Evolutionary conservation across 92 coral and sea anemone genomes (phyloP), one percentile per base, ranked within the genome.

Genomic region (Phenganax subtilis): DNA sequence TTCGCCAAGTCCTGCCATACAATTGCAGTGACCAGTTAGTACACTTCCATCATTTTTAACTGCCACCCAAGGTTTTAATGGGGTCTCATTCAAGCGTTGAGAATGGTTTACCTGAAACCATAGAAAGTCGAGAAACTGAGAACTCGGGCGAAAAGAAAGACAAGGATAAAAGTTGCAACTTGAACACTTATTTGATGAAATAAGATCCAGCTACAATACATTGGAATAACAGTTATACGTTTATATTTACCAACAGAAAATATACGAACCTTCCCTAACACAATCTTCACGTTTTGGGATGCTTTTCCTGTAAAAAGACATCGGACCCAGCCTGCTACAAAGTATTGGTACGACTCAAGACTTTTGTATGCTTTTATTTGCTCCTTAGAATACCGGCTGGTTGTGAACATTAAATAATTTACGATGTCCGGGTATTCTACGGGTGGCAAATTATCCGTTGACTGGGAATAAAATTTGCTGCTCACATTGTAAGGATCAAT

Each of bases 311-410:
- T 87, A 64, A 85, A 85, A 14, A 85, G 55, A 71, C 71, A 25
- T 82, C 88, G 80, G 15, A 87, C 88, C 90, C 89, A 84, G 16
- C 89, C 87, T 84, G 92, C 89, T 29, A 89, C 84, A 59, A 89
- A 89, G 60, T 56, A 80, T 62, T 89, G 91, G 57, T 88, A 85
- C 9, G 89, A 75, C 51, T 88, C 70, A 10, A 88, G 84, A 75
- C 89, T 88, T 85, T 88, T 85, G 61, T 86, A 88, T 30, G 88
- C 91, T 60, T 88, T 88, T 8, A 88, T 54, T 74, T 88, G 86
- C 75, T 88, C 91, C 75, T 88, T 88, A n/a, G 87, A 81, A 51
- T 9, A 81, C 4, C 71, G 68, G 57, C 91, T 88, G 3, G 88
- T 74, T 2, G 72, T 16, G 51, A 63, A 81, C 69, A 86, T 14